Evolutionary conservation across 2,797 vertebrate genomes (phyloP).

Genomic region (Danio jaintianensis): DNA sequence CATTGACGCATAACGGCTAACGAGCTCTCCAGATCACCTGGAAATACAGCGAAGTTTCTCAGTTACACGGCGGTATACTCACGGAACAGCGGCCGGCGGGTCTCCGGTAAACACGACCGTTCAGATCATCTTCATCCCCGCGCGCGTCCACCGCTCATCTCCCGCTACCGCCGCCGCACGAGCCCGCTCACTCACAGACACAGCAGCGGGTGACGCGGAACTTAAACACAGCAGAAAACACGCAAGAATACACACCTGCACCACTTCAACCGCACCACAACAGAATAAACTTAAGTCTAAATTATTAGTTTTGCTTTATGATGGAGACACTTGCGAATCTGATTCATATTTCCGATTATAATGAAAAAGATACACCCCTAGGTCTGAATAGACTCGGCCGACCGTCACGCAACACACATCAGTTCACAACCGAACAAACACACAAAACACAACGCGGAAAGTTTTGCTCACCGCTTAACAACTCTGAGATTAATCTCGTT

Average conservation of each 20-base stretch:
- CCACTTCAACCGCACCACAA: background rate
- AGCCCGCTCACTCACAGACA: background rate
- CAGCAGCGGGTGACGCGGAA: constrained; percentile 12
- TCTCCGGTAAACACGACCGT: background rate
- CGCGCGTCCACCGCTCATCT: background rate
- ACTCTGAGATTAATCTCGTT: background rate
- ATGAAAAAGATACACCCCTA: background rate
- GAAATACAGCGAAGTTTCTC: background rate
- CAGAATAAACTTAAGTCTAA: fast-evolving
- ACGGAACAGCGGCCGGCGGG: background rate
- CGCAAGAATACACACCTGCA: background rate
- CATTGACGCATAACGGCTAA: background rate
- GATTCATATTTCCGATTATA: background rate
- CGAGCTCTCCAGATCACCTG: background rate
- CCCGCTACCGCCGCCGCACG: background rate
- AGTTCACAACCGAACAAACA: background rate
- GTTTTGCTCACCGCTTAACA: background rate
- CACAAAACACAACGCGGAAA: background rate
- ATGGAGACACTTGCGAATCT: fast-evolving
- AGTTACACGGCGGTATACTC: background rate
- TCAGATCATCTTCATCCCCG: constrained; percentile 37
- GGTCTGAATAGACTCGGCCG: constrained; percentile 22
- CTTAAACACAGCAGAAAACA: background rate
- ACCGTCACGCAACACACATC: background rate
- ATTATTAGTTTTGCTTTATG: background rate